phyloP scores from a whole-genome alignment of 1,140 invertebrate species.

The Pemphigus obesinymphae region DNA sequence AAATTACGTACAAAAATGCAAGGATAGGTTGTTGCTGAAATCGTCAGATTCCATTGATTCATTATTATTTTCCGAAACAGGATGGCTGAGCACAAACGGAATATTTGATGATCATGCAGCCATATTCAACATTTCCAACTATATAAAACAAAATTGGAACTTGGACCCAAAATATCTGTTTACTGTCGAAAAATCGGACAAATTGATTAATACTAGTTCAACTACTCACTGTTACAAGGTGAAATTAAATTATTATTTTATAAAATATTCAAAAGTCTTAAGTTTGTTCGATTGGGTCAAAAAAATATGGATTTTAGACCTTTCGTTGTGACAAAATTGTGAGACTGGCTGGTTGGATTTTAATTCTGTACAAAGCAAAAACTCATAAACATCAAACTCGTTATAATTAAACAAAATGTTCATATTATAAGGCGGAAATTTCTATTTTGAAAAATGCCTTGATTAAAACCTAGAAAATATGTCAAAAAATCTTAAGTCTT shows the following conservation, averaged over 20 bases:
- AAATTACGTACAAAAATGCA: neutral
- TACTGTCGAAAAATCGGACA: neutral
- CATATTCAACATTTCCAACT: neutral
- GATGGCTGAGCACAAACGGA: neutral
- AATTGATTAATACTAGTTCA: neutral
- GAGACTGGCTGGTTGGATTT: too few relatives aligned
- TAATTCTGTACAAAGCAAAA: neutral
- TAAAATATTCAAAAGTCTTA: too few relatives aligned
- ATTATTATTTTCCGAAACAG: neutral
- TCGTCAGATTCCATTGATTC: neutral
- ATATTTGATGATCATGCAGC: neutral
- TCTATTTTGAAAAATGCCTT: too few relatives aligned
- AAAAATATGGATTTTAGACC: neutral
- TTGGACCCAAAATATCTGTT: neutral
- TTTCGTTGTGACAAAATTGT: too few relatives aligned
- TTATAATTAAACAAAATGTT: too few relatives aligned
- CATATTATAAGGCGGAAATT: too few relatives aligned
- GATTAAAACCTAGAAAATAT: too few relatives aligned
- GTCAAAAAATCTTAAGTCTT: too few relatives aligned
- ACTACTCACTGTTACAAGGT: neutral
- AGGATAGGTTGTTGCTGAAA: neutral
- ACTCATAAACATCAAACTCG: too few relatives aligned
- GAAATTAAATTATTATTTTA: neutral
- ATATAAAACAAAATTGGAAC: constrained; percentile 5
- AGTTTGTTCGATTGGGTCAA: too few relatives aligned